Evolutionary conservation across 2,797 vertebrate species (phyloP), one percentile per base, ranked within the genome.

Genomic region (Pristis pectinata): DNA sequence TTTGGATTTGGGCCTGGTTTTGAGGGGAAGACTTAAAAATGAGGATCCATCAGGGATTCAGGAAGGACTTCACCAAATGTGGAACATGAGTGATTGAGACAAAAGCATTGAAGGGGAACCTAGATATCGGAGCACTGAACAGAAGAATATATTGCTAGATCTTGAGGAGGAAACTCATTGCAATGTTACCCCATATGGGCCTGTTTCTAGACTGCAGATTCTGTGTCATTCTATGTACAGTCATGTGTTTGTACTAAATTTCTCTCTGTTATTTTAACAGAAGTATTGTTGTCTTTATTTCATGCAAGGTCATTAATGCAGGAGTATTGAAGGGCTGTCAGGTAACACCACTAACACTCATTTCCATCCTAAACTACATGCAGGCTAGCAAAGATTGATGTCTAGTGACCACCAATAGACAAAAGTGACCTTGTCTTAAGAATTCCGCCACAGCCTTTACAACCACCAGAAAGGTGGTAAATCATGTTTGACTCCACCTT

Each of bases 401-500:
- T 74, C 70, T 92, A 30, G 11, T 13, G 13, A 74, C 27, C 70
- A 74, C 70, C 72, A 53, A 53, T 76, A 76, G 27, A 34, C 92
- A 56, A 49, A 76, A 67, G 44, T 94, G 70, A 76, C 72, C 92
- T 94, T 94, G 72, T 94, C 92, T 94, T n/a, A 94, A 74, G 44
- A 53, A 53, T 53, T 53, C 92, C 72, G 44, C 49, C 92, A 56
- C 30, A 94, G 72, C 44, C 70, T 76, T 94, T 91, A 91, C 70
- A 94, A 94, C 41, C 17, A 44, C 27, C 70, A 76, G 70, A 92
- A 94, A 94, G 70, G 22, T 56, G 70, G 92, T 94, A 94, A 94
- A 94, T 94, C 92, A 94, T 34, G 24, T 76, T 49, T 22, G 27
- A 72, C 41, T 49, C 91, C 91, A 93, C 91, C 91, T 72, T 72